These are phyloP conservation scores for Orthonyx spaldingii DNA, from an alignment of 2,113 vertebrate genomes.

Conservation along the genomic window DNA sequence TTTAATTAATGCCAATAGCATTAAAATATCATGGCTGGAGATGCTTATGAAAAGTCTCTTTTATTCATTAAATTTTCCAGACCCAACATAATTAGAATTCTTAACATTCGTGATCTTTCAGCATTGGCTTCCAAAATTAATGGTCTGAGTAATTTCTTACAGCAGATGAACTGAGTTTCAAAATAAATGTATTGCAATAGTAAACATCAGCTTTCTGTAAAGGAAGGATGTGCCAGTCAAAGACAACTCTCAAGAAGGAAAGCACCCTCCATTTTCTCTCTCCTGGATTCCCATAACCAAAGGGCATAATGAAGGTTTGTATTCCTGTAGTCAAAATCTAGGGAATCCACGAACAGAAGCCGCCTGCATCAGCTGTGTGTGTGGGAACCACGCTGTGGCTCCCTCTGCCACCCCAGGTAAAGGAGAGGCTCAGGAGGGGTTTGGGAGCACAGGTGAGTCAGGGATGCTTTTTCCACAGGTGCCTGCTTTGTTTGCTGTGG, in stretches of 20 bases:
- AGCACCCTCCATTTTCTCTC: constrained; percentile 10
- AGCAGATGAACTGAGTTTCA: constrained; percentile 39
- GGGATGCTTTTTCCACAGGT: not conserved
- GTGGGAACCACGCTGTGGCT: rapidly evolving
- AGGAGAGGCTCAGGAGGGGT: not conserved
- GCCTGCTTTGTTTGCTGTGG: not conserved
- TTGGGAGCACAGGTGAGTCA: not conserved
- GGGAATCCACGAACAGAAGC: not conserved
- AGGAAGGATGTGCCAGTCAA: not conserved
- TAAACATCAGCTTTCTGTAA: constrained; percentile 33
- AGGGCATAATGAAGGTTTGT: not conserved
- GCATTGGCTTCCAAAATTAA: constrained; percentile 60
- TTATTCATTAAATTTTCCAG: constrained; percentile 64
- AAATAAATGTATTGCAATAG: constrained; percentile 17
- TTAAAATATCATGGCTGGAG: constrained; percentile 56
- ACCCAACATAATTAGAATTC: constrained; percentile 60
- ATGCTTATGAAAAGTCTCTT: constrained; percentile 62
- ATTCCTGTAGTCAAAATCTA: not conserved
- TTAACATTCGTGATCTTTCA: constrained; percentile 60
- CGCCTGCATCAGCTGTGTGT: rapidly evolving
- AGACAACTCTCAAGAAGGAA: not conserved
- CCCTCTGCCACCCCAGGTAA: not conserved
- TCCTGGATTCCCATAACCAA: not conserved
- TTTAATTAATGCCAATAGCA: constrained; percentile 64
- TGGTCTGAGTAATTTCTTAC: constrained; percentile 62